Conservation (phyloP, 2,888 invertebrate species). For the Melieria picta region DNA sequence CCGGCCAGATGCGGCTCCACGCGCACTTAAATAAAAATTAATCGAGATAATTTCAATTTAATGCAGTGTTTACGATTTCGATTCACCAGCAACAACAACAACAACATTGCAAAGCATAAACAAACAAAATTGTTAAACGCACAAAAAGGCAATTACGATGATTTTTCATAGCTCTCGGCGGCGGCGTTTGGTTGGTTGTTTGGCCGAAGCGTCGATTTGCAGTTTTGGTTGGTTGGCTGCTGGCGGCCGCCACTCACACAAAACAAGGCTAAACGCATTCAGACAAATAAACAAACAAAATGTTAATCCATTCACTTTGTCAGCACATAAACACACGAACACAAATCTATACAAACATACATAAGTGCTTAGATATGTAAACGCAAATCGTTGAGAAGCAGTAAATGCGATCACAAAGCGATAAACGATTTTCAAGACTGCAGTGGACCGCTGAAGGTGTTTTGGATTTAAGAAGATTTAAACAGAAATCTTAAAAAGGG, state of each 20-base stretch:
- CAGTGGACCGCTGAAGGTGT: no score
- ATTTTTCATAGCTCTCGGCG: neutral
- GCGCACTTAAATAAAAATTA: constrained; percentile 20
- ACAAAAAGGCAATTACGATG: neutral
- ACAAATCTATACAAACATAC: constrained; percentile 25
- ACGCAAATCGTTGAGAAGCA: no score
- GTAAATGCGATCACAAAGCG: no score
- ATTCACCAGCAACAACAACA: no score
- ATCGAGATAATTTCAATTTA: constrained; percentile 23
- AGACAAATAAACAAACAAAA: neutral
- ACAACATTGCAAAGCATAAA: no score
- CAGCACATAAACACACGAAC: constrained; percentile 12
- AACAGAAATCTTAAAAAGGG: no score
- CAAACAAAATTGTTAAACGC: neutral
- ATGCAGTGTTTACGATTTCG: constrained; percentile 8
- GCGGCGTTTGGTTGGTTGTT: neutral
- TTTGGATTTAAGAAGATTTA: no score
- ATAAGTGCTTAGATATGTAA: neutral
- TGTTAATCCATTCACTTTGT: constrained; percentile 15
- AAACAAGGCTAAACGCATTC: constrained; percentile 11
- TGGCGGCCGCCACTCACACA: neutral
- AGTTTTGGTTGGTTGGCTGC: neutral
- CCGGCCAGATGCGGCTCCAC: neutral
- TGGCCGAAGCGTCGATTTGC: neutral
- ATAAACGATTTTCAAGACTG: no score